Evolutionary conservation across 2,888 invertebrate genomes (phyloP).

Genomic region (Dichetophora obliterata): DNA sequence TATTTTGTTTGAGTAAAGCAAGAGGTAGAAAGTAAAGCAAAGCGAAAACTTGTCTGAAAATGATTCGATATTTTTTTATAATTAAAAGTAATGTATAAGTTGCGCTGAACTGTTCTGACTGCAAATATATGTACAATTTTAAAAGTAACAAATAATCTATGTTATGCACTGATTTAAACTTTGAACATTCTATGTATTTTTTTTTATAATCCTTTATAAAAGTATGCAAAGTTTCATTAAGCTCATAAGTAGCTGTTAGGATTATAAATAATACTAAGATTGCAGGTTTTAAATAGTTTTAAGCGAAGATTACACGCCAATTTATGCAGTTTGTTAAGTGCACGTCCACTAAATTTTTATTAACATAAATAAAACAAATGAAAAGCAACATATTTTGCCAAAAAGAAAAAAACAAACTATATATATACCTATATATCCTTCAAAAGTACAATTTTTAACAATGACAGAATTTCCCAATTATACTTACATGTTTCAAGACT

Average conservation of each 20-base stretch:
- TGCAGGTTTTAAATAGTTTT: constrained; percentile 23
- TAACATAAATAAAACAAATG: constrained; percentile 26
- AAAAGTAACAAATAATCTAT: background rate
- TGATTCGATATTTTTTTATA: background rate
- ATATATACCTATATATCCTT: background rate
- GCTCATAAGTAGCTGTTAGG: background rate
- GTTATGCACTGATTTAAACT: constrained; percentile 2
- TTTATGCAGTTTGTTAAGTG: constrained; percentile 50
- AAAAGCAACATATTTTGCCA: constrained; percentile 25
- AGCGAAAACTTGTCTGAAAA: background rate
- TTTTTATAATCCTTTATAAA: background rate
- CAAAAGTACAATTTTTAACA: background rate
- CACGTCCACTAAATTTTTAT: constrained; percentile 45
- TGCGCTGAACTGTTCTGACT: constrained; percentile 4
- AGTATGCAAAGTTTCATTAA: background rate
- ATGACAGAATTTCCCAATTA: background rate
- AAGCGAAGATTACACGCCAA: constrained; percentile 40
- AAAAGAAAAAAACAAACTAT: constrained; percentile 16
- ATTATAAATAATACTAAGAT: background rate
- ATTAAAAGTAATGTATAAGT: background rate
- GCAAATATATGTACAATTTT: background rate
- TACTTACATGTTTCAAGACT: constrained; percentile 24
- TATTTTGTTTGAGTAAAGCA: background rate
- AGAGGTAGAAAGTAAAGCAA: background rate
- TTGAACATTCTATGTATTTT: background rate